phyloP scores from a whole-genome alignment of 2,797 vertebrate genomes.

The Spondyliosoma cantharus region DNA sequence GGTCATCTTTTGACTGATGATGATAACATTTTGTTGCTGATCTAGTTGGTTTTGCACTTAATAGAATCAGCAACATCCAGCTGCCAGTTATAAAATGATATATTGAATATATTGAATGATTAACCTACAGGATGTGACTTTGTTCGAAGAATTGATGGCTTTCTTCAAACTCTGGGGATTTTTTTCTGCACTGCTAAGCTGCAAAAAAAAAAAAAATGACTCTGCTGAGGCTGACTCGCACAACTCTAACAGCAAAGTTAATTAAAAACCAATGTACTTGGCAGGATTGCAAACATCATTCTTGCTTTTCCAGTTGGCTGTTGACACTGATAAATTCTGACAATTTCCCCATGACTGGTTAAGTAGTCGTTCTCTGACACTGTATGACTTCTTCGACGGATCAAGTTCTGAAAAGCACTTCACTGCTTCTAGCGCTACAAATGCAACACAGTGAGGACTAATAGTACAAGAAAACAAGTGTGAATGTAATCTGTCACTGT shows the following conservation, averaged over 20 bases:
- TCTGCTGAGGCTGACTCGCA: constrained; percentile 22
- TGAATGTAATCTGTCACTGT: constrained; percentile 67
- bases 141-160: constrained; percentile 24
- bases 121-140: constrained; percentile 4
- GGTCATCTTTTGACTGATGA: background rate
- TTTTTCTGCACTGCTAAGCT: constrained; percentile 33
- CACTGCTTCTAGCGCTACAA: background rate
- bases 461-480: constrained; percentile 45
- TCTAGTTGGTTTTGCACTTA: constrained; percentile 2
- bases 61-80: constrained; percentile 3
- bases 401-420: constrained; percentile 12
- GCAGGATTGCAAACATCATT: constrained; percentile 17
- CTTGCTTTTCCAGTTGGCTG: constrained; percentile 18
- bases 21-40: constrained; percentile 1
- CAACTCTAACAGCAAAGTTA: constrained; percentile 11
- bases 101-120: no score
- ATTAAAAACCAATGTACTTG: constrained; percentile 43
- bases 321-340: constrained; percentile 23
- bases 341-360: constrained; percentile 25
- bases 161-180: constrained; percentile 22
- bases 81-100: background rate
- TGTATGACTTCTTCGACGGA: constrained; percentile 15
- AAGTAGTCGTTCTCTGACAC: constrained; percentile 16
- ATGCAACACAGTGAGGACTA: constrained; percentile 22
- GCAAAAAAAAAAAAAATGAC: constrained; percentile 36